Base-by-base conservation (phyloP, 2,888 invertebrate species). In the Eucriotettix oculatus region DNA sequence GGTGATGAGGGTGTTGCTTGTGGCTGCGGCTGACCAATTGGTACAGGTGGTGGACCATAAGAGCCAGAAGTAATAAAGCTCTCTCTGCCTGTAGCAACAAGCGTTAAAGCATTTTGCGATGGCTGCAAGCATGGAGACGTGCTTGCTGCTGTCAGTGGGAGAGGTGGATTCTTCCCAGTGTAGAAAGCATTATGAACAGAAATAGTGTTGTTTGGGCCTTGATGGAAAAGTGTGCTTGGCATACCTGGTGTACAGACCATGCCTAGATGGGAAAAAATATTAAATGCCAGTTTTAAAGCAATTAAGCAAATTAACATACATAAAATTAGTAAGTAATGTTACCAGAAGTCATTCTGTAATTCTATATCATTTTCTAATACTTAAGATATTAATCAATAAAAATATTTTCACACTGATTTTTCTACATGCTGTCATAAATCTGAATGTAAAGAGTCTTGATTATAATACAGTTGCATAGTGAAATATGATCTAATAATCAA, bases 101-200 rank as follows among this genome's bases (percentile, higher is more conserved):
- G 48, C n/a, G 48, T 48, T n/a, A 48, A n/a, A 9, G 55, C 29
- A 40, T 29, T 12, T 40, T 55, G 55, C 29, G 29, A 29, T 16
- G 17, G 55, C 55, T 55, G 55, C n/a, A 54, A 16, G 41, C 55
- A 55, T 53, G 16, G 29, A n/a, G 14, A 12, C 42, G 65, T 60
- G 60, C 64, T 66, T 12, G 66, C 64, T 14, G 68, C 66, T 55
- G 65, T 67, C 63, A 68, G 42, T 17, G 53, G 56, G n/a, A 56
- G 53, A 11, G 54, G 58, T 40, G 55, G 56, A 40, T 40, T 40
- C 54, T 62, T 60, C 56, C 66, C 65, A 48, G 71, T 71, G 64
- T 75, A 72, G 68, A 75, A 77, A 66, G 75, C 71, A 67, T 75
- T 74, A 68, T 75, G 76, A 66, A 74, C 72, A 17, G 70, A 66